These are phyloP conservation scores for Seira ritae DNA, from an alignment of 2,888 invertebrate species.

Conservation along the genomic window DNA sequence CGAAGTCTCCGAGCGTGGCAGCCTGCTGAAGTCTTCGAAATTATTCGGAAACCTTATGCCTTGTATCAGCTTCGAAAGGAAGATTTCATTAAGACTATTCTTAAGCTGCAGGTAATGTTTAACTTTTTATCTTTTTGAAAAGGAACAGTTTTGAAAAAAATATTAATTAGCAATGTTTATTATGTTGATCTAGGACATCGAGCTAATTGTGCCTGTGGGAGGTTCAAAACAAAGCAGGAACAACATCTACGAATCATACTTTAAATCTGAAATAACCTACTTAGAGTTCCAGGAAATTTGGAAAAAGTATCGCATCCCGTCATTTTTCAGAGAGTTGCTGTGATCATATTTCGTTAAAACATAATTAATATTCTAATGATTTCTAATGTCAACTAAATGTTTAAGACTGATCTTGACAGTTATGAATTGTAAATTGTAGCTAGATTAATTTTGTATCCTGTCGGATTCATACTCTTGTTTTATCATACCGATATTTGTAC, in stretches of 20 bases:
- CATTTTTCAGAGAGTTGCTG: constrained; percentile 56
- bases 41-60: constrained; percentile 49
- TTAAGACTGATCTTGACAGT: too few relatives aligned
- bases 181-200: constrained; percentile 30
- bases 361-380: too few relatives aligned
- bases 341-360: constrained; percentile 27
- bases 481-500: too few relatives aligned
- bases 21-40: constrained; percentile 56
- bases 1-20: constrained; percentile 65
- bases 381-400: too few relatives aligned
- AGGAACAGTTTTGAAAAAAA: not conserved
- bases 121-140: too few relatives aligned
- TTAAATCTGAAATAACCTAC: constrained; percentile 61
- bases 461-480: too few relatives aligned
- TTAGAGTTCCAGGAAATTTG: constrained; percentile 62
- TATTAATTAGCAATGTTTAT: not conserved
- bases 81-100: constrained; percentile 55
- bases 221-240: constrained; percentile 36
- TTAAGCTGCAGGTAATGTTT: constrained; percentile 44
- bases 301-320: constrained; percentile 61
- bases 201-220: constrained; percentile 43
- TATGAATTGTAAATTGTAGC: too few relatives aligned
- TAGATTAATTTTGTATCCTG: too few relatives aligned
- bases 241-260: constrained; percentile 55
- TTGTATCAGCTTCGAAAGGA: constrained; percentile 50